Evolutionary conservation across 2,888 invertebrate genomes (phyloP), one percentile per base, ranked within the genome.

Genomic region (Iphiclides podalirius): DNA sequence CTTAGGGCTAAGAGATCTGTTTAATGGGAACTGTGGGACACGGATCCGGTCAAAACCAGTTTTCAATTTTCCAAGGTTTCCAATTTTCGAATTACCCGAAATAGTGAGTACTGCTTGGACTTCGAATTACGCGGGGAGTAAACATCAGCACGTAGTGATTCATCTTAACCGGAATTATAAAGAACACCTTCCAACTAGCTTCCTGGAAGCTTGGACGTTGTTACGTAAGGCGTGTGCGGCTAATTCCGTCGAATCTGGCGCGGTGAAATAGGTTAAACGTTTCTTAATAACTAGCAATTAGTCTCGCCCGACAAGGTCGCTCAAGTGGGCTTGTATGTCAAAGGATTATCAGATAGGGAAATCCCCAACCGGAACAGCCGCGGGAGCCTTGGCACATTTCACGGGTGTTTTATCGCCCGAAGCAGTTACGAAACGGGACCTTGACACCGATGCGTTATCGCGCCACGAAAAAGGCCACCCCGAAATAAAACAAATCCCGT

Each of bases 361-460:
- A 58, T 63, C 60, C 57, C 52, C 53, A 52, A 53, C 72, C 74
- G 77, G 76, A 75, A 79, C 74, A 73, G 66, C 66, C 65, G 59
- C 63, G 62, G 64, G 64, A 57, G 20, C 86, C 86, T 82, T 86
- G 85, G 74, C 86, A 84, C 70, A 67, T 75, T 68, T 84, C 64
- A 56, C 57, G 57, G 63, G 58, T 64, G 67, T 64, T 69, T 20
- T 67, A 67, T 65, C 67, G 56, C 66, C 55, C 58, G 54, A n/a
- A n/a, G n/a, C 59, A 61, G 72, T 85, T 86, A 87, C 80, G 77
- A 79, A 75, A 85, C 64, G 33, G 33, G 71, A 72, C 87, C 87
- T 87, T 87, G 87, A 87, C 87, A 88, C 80, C 74, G 81, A 78
- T 84, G 69, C 68, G 73, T 81, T 86, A 88, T 86, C 86, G 79